phyloP scores from a whole-genome alignment of 2,888 invertebrate species.

The Ochlodes sylvanus region DNA sequence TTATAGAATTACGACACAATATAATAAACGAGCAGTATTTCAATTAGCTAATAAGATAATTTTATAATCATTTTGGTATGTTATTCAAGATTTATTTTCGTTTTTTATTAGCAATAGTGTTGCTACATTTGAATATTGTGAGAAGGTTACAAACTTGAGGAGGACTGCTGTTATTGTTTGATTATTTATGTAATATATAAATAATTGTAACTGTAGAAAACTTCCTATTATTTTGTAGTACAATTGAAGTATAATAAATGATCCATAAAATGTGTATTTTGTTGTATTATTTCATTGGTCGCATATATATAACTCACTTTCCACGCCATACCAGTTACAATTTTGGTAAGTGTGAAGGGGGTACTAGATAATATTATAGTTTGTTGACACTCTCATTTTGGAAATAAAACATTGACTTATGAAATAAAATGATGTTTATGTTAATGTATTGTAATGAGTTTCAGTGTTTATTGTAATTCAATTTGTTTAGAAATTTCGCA shows the following conservation, averaged over 20 bases:
- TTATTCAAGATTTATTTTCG: slow-evolving; percentile 52
- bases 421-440: too few species aligned
- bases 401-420: too few species aligned
- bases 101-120: slow-evolving; percentile 55
- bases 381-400: too few species aligned
- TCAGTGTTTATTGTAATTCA: too few species aligned
- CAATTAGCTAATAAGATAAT: slow-evolving; percentile 61
- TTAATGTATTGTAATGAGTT: too few species aligned
- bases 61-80: slow-evolving; percentile 48
- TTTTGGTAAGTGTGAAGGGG: too few species aligned
- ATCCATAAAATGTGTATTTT: slow-evolving; percentile 68
- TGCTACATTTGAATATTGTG: slow-evolving; percentile 56
- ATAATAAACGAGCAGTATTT: slow-evolving; percentile 80
- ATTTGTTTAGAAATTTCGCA: too few species aligned
- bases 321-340: too few species aligned
- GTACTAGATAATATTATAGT: too few species aligned
- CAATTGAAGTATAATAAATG: slow-evolving; percentile 83
- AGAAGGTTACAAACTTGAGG: slow-evolving; percentile 60
- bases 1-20: slow-evolving; percentile 63
- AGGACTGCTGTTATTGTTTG: slow-evolving; percentile 75
- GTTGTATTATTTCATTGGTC: slow-evolving; percentile 35
- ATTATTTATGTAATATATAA: slow-evolving; percentile 82
- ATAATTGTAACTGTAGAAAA: slow-evolving; percentile 82
- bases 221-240: slow-evolving; percentile 86
- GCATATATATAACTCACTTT: too few species aligned